phyloP scores from a whole-genome alignment of 2,113 vertebrate genomes.

The Cinclus mexicanus region DNA sequence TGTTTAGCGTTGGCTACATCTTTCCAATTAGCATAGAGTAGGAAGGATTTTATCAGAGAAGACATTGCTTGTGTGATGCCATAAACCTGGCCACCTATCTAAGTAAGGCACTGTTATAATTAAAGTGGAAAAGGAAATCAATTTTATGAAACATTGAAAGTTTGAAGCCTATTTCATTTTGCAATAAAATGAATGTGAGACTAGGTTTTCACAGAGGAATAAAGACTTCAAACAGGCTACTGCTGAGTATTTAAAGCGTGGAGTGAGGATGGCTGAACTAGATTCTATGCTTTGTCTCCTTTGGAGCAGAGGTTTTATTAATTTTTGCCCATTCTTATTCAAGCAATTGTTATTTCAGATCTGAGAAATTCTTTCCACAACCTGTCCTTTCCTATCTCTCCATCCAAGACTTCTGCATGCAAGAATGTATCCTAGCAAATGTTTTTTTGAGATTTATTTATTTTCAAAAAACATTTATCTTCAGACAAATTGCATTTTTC shows the following conservation, averaged over 20 bases:
- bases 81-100: background rate
- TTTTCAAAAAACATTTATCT: background rate
- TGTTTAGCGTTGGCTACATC: background rate
- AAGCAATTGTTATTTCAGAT: background rate
- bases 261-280: background rate
- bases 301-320: background rate
- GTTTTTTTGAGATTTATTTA: background rate
- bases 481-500: background rate
- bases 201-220: background rate
- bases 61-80: background rate
- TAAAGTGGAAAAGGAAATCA: slow-evolving; percentile 3
- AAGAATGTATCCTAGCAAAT: background rate
- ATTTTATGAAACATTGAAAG: background rate
- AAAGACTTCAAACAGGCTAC: slow-evolving; percentile 9
- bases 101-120: background rate
- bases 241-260: background rate
- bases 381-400: background rate
- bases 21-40: background rate
- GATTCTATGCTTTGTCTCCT: background rate
- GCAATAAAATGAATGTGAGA: background rate
- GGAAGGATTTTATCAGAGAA: slow-evolving; percentile 1
- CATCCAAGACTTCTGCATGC: background rate
- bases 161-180: background rate
- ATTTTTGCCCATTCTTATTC: slow-evolving; percentile 3
- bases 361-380: background rate